A percentile compares a stretch with the other conserved stretches of the same genome.
These are phyloP conservation scores for Drosophila borborema DNA, from an alignment of 2,888 invertebrate species.

Conservation along the genomic window DNA sequence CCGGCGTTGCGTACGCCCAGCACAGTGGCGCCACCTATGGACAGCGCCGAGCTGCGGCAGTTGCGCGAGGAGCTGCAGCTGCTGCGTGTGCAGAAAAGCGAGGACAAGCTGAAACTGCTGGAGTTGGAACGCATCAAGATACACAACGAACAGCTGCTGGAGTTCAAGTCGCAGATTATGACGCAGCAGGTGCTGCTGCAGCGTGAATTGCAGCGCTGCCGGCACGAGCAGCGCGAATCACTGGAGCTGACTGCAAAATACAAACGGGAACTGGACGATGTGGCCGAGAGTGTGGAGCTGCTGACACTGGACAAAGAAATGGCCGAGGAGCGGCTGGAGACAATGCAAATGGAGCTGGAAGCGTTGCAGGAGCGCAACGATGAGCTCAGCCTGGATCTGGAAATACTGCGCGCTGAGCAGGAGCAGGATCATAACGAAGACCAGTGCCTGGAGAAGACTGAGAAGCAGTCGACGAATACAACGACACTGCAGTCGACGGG, in stretches of 20 bases:
- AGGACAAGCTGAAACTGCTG: conserved; percentile 95
- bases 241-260: conserved; percentile 93
- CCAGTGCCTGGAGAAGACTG: conserved; percentile 52
- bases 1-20: conserved; percentile 90
- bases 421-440: conserved; percentile 84
- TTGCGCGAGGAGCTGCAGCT: conserved; percentile 94
- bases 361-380: conserved; percentile 95
- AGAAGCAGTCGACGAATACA: conserved; percentile 55
- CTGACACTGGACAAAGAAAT: conserved; percentile 99
- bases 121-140: conserved; percentile 95
- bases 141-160: conserved; percentile 95
- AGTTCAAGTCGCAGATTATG: conserved; percentile 97
- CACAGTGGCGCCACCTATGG: conserved; percentile 46
- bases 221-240: conserved; percentile 94
- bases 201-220: conserved; percentile 93
- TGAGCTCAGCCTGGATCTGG: conserved; percentile 94
- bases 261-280: conserved; percentile 96
- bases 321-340: conserved; percentile 97
- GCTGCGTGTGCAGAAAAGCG: conserved; percentile 92
- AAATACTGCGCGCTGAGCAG: conserved; percentile 92
- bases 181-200: conserved; percentile 94
- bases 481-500: conserved; percentile 82
- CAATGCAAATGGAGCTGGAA: conserved; percentile 93
- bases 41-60: conserved; percentile 63
- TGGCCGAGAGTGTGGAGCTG: conserved; percentile 97